phyloP scores from a whole-genome alignment of 2,797 vertebrate species.

The Periparus ater region DNA sequence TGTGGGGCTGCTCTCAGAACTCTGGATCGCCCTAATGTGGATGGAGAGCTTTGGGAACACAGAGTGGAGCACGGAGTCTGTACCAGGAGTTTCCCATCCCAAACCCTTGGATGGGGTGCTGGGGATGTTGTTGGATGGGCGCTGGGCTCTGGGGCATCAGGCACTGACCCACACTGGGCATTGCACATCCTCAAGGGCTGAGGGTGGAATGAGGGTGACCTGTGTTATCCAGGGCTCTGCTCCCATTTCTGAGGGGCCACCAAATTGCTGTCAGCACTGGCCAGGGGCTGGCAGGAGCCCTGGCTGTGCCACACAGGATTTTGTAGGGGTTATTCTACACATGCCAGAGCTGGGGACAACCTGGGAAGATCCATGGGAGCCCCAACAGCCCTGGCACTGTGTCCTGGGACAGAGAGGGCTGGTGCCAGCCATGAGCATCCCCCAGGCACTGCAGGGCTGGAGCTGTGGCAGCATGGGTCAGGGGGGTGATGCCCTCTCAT shows the following conservation, averaged over 20 bases:
- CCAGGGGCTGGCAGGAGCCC: neutral
- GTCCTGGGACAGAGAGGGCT: neutral
- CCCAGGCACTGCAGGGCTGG: neutral
- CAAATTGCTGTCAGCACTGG: accelerated
- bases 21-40: neutral
- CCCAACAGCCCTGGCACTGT: neutral
- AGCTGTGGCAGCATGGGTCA: accelerated
- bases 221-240: accelerated
- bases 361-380: neutral
- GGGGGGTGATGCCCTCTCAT: neutral
- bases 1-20: neutral
- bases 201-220: neutral
- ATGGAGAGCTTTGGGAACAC: neutral
- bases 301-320: accelerated
- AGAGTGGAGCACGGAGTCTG: accelerated
- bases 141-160: neutral
- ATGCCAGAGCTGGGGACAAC: accelerated
- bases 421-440: neutral
- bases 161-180: neutral
- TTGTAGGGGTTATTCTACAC: neutral
- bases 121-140: neutral
- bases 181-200: accelerated
- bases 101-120: accelerated
- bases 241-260: accelerated
- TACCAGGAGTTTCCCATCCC: neutral